Base-by-base conservation (phyloP, 2,888 invertebrate genomes). In the Conistra vaccinii region DNA sequence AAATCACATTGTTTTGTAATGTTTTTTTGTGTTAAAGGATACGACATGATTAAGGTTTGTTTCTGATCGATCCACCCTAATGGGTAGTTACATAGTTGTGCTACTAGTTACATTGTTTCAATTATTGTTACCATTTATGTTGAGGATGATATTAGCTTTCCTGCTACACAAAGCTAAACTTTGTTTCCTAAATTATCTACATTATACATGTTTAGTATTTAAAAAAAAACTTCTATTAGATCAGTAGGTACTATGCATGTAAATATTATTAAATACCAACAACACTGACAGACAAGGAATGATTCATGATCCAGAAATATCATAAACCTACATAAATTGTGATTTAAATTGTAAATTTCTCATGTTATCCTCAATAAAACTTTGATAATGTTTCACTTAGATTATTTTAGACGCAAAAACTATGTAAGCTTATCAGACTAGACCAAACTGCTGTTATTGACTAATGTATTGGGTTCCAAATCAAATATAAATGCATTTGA, bases 301-400 rank as follows among this genome's bases (percentile, higher is more conserved):
- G 55, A 78, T 61, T 78, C 60, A 81, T 61, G 35, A 55, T 42
- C 9, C 17, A 75, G 39, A 48, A 66, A 66, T 74, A 74, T 55
- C 23, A 42, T 48, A 61, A 55, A 60, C 32, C 20, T 32, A 45
- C 6, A 14, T 23, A 55, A 2, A 72, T n/a, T 42, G n/a, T 53
- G 23, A 58, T 60, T 60, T 60, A 58, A 68, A 68, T 55, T 35
- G 42, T 42, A 57, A 51, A 60, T 55, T 63, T 63, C 14, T 45
- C 17, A 26, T 57, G n/a, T 65, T 75, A 61, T 66, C 45, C 55
- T 51, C 32, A 69, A 35, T 29, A 69, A 63, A 75, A 74, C 45
- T 74, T 51, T 32, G 45, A 23, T 62, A 39, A 48, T 51, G 39
- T 55, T 62, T 26, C 29, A 58, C 51, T 82, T 69, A n/a, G 6